Evolutionary conservation across 2,888 invertebrate species (phyloP), one percentile per base, ranked within the genome.

Genomic region (Orgyia antiqua): DNA sequence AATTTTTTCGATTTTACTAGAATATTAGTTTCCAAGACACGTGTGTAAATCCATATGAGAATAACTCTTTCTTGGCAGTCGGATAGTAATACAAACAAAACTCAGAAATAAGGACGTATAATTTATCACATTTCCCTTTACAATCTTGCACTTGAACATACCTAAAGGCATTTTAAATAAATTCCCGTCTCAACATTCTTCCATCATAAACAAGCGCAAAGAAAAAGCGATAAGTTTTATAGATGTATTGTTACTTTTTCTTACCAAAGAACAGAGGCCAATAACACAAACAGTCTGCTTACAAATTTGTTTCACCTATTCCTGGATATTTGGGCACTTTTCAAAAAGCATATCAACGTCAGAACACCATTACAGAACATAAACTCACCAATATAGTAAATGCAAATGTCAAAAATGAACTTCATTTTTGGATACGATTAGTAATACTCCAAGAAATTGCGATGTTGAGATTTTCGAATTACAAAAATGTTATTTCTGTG

Each of bases 231-330:
- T 76, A 71, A 68, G 47, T 76, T 83, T 83, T 83, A 83, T 82
- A 68, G 78, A 46, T 40, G 68, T 68, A 83, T 83, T 80, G 79
- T 80, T 79, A 55, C 61, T 60, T 58, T 49, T 46, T 31, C 49
- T 48, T 35, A n/a, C 52, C 36, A 25, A 39, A 29, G 47, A 47
- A 51, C 51, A 52, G 47, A 41, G 12, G 29, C 42, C 58, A 67
- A 72, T 74, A 71, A 75, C 56, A 39, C 39, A 48, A 51, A 59
- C 59, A 59, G 53, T 60, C 57, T 57, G 49, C 65, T 63, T 68
- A 56, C 51, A 54, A 65, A 77, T 76, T 75, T 64, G 74, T 64
- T 66, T 70, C 76, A 76, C 73, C 72, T 70, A 73, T 72, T 73
- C 58, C 51, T 41, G 50, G 58, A 56, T 56, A 63, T 65, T 65